Base-by-base conservation (phyloP, 2,888 invertebrate species). In the Dryadula phaetusa region DNA sequence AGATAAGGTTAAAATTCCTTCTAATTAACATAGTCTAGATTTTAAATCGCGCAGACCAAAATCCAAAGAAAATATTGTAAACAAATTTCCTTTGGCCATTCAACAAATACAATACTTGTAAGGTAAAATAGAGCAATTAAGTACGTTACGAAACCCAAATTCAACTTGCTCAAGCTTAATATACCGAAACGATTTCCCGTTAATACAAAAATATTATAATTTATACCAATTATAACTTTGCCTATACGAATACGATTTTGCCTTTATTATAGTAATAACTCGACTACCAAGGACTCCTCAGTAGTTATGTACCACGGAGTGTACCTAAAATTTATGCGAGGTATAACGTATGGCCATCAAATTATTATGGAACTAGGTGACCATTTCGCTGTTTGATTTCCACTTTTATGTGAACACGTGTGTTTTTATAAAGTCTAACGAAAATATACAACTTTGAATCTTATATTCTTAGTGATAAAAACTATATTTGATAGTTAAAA, bases 271-370 rank as follows among this genome's bases (percentile, higher is more conserved):
- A 58, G 70, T 52, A 67, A 67, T 66, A 66, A 66, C 62, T 37
- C 10, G 28, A 49, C 18, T 53, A 32, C 52, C 62, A 66, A 69
- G 68, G 64, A 58, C 32, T 7, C n/a, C n/a, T n/a, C n/a, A n/a
- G n/a, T n/a, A n/a, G n/a, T n/a, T n/a, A n/a, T 34, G 8, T 7
- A 8, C 6, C 46, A 62, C 8, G 60, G 1, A 42, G 67, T 46
- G 64, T 64, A 67, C 71, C 66, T 54, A 62, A 72, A 72, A 69
- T 73, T 73, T 72, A 72, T 72, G 65, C 63, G 58, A 44, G 64
- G 46, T 64, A 53, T 72, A 69, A 66, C 63, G 69, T 65, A 65
- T 53, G 67, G 62, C 66, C 18, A 70, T 71, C 67, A 69, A 71
- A 69, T 72, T 70, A 70, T 72, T 68, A 62, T 66, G 64, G 69